phyloP scores from a whole-genome alignment of 2,113 vertebrate species.

The Heterotilapia buettikoferi region DNA sequence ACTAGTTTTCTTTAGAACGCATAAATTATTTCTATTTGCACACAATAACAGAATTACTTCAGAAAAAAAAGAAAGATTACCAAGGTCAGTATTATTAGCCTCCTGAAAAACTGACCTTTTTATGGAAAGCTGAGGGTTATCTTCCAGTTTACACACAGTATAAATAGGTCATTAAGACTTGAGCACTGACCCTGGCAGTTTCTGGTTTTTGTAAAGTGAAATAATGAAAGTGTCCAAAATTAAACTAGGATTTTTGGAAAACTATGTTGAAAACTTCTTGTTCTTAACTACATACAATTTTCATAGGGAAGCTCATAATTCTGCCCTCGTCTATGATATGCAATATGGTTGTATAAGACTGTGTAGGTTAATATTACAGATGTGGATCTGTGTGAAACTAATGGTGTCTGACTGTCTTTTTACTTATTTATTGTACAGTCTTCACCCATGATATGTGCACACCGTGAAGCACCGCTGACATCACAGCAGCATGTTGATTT shows the following conservation, averaged over 20 bases:
- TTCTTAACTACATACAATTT: background rate
- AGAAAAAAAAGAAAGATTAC: background rate
- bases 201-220: background rate
- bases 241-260: background rate
- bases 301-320: background rate
- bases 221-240: background rate
- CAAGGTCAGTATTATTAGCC: rapidly evolving
- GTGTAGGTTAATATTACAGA: background rate
- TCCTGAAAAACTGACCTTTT: background rate
- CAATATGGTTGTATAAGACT: background rate
- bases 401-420: background rate
- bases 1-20: background rate
- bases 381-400: background rate
- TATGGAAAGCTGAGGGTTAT: background rate
- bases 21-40: background rate
- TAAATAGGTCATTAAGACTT: background rate
- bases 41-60: background rate
- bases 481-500: background rate
- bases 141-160: background rate
- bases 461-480: background rate
- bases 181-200: background rate
- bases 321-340: background rate
- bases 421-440: background rate
- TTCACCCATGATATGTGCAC: background rate
- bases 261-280: background rate